phyloP scores from a whole-genome alignment of 1,140 invertebrate genomes.

The Eufriesea mexicana region DNA sequence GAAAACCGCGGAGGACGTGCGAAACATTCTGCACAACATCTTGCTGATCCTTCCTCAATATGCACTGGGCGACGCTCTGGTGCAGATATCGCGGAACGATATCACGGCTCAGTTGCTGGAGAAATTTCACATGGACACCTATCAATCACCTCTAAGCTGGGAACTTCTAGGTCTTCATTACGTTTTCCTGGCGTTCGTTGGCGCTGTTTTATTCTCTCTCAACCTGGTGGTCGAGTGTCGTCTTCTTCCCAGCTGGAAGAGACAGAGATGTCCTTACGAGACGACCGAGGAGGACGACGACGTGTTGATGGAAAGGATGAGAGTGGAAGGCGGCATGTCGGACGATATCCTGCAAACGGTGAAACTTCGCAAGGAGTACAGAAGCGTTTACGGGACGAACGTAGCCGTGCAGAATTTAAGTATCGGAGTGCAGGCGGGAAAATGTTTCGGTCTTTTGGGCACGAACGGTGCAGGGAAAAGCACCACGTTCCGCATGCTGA shows the following conservation, averaged over 20 bases:
- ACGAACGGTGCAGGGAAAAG: slow-evolving; percentile 94
- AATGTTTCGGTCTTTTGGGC: slow-evolving; percentile 93
- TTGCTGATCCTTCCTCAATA: slow-evolving; percentile 86
- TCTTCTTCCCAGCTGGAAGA: slow-evolving; percentile 72
- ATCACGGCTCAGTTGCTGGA: slow-evolving; percentile 83
- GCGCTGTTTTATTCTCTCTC: slow-evolving; percentile 80
- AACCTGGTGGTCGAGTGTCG: slow-evolving; percentile 85
- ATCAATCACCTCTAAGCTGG: slow-evolving; percentile 84
- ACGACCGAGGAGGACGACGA: slow-evolving; percentile 79
- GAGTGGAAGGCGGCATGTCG: slow-evolving; percentile 74
- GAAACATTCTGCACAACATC: slow-evolving; percentile 84
- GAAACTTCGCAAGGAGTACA: slow-evolving; percentile 80
- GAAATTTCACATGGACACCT: slow-evolving; percentile 87
- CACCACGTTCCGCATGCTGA: slow-evolving; percentile 93
- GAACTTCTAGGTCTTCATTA: slow-evolving; percentile 84
- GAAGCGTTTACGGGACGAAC: slow-evolving; percentile 76
- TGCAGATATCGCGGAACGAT: slow-evolving; percentile 86
- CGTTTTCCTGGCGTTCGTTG: slow-evolving; percentile 80
- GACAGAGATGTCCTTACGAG: slow-evolving; percentile 60
- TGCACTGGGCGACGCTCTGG: slow-evolving; percentile 84
- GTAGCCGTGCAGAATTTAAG: slow-evolving; percentile 87
- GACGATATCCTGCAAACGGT: slow-evolving; percentile 79
- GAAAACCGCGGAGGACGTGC: slow-evolving; percentile 82
- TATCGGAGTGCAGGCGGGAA: slow-evolving; percentile 88
- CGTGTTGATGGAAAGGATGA: slow-evolving; percentile 80